phyloP scores from a whole-genome alignment of 1,140 invertebrate species.

The Dufourea novaeangliae region DNA sequence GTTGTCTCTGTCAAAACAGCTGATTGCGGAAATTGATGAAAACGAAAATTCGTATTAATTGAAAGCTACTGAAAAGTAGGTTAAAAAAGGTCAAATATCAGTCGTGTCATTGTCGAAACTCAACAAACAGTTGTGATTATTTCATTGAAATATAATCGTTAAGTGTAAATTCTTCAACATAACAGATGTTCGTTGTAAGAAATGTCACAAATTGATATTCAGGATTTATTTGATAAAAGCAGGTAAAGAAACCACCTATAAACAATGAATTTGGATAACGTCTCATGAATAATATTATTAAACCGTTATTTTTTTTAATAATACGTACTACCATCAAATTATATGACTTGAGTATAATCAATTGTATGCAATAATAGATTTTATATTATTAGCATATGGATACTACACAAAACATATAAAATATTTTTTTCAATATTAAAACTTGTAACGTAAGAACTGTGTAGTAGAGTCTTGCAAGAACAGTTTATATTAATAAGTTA shows the following conservation, averaged over 20 bases:
- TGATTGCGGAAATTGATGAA: slow-evolving; percentile 59
- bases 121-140: slow-evolving; percentile 25
- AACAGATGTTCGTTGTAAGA: slow-evolving; percentile 79
- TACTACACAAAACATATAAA: background rate
- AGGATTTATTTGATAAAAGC: slow-evolving; percentile 78
- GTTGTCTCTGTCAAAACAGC: slow-evolving; percentile 51
- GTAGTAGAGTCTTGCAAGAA: background rate
- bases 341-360: background rate
- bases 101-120: slow-evolving; percentile 13
- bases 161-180: slow-evolving; percentile 52
- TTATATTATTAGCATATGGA: slow-evolving; percentile 43
- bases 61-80: slow-evolving; percentile 58
- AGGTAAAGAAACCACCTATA: slow-evolving; percentile 67
- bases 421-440: background rate
- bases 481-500: background rate
- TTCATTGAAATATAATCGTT: slow-evolving; percentile 30
- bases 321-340: background rate
- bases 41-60: slow-evolving; percentile 61
- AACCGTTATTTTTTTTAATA: background rate
- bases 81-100: slow-evolving; percentile 55
- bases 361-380: background rate
- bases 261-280: slow-evolving; percentile 18
- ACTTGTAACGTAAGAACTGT: background rate
- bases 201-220: slow-evolving; percentile 80
- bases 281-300: background rate